Conservation (phyloP, 2,797 vertebrate genomes). For the Enteromius afrohamiltoni region DNA sequence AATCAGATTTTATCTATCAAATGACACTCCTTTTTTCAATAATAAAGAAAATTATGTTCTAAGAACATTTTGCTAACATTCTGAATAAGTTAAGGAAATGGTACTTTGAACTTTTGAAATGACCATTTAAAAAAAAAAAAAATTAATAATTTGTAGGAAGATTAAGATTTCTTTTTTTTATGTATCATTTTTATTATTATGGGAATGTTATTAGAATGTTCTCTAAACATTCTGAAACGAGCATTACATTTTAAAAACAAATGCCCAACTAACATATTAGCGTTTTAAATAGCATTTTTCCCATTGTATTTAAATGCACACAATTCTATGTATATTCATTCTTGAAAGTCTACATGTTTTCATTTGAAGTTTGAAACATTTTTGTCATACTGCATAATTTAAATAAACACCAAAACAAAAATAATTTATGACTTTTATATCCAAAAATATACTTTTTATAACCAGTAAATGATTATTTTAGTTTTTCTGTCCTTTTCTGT, state of each 20-base stretch:
- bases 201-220: background rate
- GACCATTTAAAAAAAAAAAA: background rate
- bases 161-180: too few relatives aligned
- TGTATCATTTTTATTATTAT: background rate
- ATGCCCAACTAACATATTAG: background rate
- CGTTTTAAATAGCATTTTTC: background rate
- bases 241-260: background rate
- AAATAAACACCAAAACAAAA: background rate
- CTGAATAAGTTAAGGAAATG: background rate
- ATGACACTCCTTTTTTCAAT: background rate
- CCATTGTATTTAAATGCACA: background rate
- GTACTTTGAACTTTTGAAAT: background rate
- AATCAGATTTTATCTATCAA: conserved; percentile 7
- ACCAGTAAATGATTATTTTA: background rate
- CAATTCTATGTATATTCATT: background rate
- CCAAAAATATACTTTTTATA: background rate
- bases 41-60: background rate
- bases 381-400: background rate
- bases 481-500: background rate
- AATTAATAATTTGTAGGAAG: too few relatives aligned
- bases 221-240: background rate
- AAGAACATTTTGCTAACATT: background rate
- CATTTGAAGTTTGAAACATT: background rate
- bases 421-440: background rate
- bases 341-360: background rate